phyloP scores from a whole-genome alignment of 2,888 invertebrate genomes.

The Selenia dentaria region DNA sequence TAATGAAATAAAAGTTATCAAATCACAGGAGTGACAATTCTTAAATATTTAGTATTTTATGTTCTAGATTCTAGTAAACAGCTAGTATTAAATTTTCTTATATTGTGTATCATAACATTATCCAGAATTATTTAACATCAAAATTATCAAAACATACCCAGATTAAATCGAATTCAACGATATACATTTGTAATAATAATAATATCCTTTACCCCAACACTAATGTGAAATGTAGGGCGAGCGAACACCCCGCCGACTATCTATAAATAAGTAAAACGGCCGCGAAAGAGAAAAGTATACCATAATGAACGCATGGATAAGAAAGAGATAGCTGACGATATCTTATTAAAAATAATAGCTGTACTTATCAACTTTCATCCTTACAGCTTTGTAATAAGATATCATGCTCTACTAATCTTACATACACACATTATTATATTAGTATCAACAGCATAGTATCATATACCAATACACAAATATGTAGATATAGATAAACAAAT shows the following conservation, averaged over 20 bases:
- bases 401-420: neutral
- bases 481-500: neutral
- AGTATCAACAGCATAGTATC: neutral
- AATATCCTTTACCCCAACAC: slow-evolving; percentile 25
- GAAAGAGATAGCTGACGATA: slow-evolving; percentile 52
- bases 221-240: slow-evolving; percentile 32
- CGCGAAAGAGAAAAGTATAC: slow-evolving; percentile 51
- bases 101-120: too few relatives aligned
- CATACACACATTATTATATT: slow-evolving; percentile 1
- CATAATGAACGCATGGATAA: slow-evolving; percentile 33
- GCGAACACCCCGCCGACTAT: slow-evolving; percentile 26
- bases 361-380: slow-evolving; percentile 18
- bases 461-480: neutral
- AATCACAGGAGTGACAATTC: too few relatives aligned
- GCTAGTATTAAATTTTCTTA: too few relatives aligned
- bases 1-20: too few relatives aligned
- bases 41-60: too few relatives aligned
- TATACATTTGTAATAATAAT: too few relatives aligned
- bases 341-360: slow-evolving; percentile 11
- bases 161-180: too few relatives aligned
- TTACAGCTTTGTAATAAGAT: slow-evolving; percentile 19
- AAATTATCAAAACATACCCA: too few relatives aligned
- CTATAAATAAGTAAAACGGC: slow-evolving; percentile 37
- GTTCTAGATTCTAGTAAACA: too few relatives aligned
- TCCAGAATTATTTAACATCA: too few relatives aligned